Conservation (phyloP, 2,113 vertebrate species). For the Gymnorhina tibicen region DNA sequence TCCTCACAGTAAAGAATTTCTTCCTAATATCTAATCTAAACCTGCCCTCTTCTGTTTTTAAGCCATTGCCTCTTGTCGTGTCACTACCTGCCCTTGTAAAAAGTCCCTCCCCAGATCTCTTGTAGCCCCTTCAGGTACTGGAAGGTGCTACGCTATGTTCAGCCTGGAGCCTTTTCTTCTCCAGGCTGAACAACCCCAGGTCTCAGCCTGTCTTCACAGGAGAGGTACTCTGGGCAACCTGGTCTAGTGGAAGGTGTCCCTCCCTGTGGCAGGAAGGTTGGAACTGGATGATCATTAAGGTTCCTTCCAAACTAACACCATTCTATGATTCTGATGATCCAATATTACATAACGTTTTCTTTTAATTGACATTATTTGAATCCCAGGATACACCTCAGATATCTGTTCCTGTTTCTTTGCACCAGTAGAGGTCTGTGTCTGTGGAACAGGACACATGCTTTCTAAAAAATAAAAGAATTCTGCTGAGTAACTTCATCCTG, state of each 20-base stretch:
- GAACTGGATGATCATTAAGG: not conserved
- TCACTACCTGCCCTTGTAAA: not conserved
- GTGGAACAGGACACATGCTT: not conserved
- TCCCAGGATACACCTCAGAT: not conserved
- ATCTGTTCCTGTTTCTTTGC: not conserved
- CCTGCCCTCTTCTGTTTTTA: not conserved
- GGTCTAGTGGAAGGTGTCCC: not conserved
- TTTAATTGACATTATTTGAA: not conserved
- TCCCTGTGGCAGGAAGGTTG: not conserved
- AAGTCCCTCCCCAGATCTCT: not conserved
- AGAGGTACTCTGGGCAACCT: not conserved
- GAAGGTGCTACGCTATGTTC: not conserved
- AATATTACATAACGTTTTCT: not conserved
- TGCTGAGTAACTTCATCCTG: not conserved
- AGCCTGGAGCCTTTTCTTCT: not conserved
- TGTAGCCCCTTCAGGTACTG: not conserved
- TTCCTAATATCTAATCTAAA: not conserved
- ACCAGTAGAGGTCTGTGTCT: not conserved
- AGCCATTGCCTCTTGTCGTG: not conserved
- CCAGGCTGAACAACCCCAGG: too few species aligned
- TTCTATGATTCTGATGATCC: not conserved
- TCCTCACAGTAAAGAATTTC: not conserved
- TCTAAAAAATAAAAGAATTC: not conserved
- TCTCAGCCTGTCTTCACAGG: not conserved
- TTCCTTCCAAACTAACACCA: not conserved